Conservation (phyloP, 1,140 invertebrate species). For the Cyclargus thomasi region DNA sequence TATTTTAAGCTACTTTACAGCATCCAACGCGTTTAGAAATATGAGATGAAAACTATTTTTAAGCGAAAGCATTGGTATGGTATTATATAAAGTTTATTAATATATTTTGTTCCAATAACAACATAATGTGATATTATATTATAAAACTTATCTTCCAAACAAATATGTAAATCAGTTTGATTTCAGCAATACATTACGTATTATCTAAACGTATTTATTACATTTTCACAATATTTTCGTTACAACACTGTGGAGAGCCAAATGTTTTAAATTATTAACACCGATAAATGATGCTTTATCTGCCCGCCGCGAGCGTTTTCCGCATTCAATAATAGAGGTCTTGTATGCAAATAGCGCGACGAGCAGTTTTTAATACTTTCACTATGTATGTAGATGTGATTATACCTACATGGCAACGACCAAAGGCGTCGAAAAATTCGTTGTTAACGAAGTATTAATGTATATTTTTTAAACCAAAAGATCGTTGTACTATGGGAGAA, state of each 20-base stretch:
- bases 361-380: constrained; percentile 2
- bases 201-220: constrained; percentile 5
- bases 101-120: no score
- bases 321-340: constrained; percentile 10
- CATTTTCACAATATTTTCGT: constrained; percentile 2
- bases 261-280: constrained; percentile 5
- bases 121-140: no score
- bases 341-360: constrained; percentile 5
- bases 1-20: no score
- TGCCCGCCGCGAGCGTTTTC: constrained; percentile 4
- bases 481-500: neutral
- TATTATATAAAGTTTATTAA: no score
- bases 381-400: constrained; percentile 14
- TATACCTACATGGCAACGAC: neutral
- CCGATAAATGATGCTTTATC: constrained; percentile 7
- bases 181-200: neutral
- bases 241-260: neutral
- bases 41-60: no score
- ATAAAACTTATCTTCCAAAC: no score
- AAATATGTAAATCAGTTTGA: neutral
- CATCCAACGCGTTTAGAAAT: no score
- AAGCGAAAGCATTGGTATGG: no score
- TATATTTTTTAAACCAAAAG: neutral
- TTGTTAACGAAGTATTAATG: neutral
- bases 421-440: neutral